Conservation (phyloP, 2,113 vertebrate genomes). For the Sterrhoptilus dennistouni region DNA sequence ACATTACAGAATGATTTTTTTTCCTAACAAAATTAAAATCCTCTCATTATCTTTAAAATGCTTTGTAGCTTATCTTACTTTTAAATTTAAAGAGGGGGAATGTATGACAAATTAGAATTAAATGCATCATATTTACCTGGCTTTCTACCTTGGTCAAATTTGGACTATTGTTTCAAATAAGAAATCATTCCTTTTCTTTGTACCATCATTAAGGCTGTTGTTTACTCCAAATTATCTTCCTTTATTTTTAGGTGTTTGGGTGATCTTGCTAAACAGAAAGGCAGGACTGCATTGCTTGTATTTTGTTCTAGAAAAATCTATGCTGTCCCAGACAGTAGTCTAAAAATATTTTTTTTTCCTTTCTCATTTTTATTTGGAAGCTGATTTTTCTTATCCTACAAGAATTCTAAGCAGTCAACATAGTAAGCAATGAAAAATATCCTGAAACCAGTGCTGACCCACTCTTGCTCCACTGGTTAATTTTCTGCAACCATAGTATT, state of each 20-base stretch:
- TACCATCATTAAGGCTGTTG: neutral
- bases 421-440: neutral
- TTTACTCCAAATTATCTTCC: neutral
- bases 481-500: neutral
- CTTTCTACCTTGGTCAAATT: neutral
- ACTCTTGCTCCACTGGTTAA: neutral
- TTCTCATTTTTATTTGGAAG: neutral
- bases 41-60: conserved; percentile 11
- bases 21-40: neutral
- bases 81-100: neutral
- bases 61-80: neutral
- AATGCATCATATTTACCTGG: neutral
- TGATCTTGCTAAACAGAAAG: neutral
- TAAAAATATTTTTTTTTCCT: neutral
- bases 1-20: neutral
- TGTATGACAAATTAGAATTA: neutral
- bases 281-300: neutral
- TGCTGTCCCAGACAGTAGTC: neutral
- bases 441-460: neutral
- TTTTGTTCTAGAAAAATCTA: neutral
- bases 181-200: neutral
- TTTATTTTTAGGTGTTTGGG: neutral
- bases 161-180: neutral
- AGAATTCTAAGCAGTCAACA: neutral
- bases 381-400: neutral